These are phyloP conservation scores for Choreutis nemorana DNA, from an alignment of 2,888 invertebrate species.

Conservation along the genomic window DNA sequence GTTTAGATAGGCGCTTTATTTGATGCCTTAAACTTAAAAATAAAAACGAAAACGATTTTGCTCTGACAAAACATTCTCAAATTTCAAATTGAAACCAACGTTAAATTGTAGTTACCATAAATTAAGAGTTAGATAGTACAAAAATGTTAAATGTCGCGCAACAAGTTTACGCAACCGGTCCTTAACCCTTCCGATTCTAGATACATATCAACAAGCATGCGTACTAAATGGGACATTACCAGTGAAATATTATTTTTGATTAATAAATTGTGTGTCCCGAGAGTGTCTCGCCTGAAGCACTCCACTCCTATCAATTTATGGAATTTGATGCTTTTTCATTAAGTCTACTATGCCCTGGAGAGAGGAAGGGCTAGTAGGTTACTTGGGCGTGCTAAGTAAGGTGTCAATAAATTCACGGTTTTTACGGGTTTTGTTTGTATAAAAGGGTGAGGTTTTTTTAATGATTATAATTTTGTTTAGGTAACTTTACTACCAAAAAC, in stretches of 20 bases:
- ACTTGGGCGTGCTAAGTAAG: conserved; percentile 25
- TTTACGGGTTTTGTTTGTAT: too few species aligned
- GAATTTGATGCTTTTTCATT: conserved; percentile 63
- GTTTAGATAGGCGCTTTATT: too few species aligned
- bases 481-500: too few species aligned
- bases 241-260: conserved; percentile 67
- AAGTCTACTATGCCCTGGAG: conserved; percentile 40
- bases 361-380: conserved; percentile 26
- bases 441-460: too few species aligned
- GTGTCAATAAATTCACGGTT: too few species aligned
- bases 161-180: conserved; percentile 11
- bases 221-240: conserved; percentile 37
- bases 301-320: conserved; percentile 50
- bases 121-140: not conserved
- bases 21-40: too few species aligned
- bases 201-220: conserved; percentile 26
- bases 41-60: too few species aligned
- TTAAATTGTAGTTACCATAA: too few species aligned
- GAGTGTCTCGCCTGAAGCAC: conserved; percentile 28
- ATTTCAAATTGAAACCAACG: too few species aligned
- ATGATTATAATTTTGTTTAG: too few species aligned
- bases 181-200: conserved; percentile 37
- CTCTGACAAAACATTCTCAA: too few species aligned
- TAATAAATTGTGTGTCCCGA: conserved; percentile 58
- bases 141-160: not conserved